Evolutionary conservation across 2,888 invertebrate genomes (phyloP).

Genomic region (Galerucella pusilla): DNA sequence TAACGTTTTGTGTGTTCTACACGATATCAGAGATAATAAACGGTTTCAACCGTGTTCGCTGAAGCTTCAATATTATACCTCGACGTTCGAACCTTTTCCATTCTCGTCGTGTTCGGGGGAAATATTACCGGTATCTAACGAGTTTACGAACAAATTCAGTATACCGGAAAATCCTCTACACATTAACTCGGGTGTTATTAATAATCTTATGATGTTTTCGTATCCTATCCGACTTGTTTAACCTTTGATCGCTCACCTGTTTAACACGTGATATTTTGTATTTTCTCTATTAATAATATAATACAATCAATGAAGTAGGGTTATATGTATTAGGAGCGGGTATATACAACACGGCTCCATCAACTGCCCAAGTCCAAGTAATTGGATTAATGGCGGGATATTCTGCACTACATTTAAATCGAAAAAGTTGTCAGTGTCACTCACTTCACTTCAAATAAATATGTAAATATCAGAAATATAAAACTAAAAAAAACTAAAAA

Average conservation of each 20-base stretch:
- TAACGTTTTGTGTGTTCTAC: neutral
- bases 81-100: slow-evolving; percentile 9
- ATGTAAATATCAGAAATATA: no score
- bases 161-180: slow-evolving; percentile 41
- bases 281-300: slow-evolving; percentile 32
- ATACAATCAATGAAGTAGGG: neutral
- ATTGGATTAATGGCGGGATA: no score
- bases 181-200: slow-evolving; percentile 43
- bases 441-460: no score
- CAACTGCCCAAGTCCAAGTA: no score
- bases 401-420: no score
- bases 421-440: no score
- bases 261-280: slow-evolving; percentile 33
- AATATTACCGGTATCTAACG: slow-evolving; percentile 31
- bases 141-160: slow-evolving; percentile 35
- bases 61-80: slow-evolving; percentile 19
- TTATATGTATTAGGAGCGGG: no score
- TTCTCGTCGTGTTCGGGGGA: slow-evolving; percentile 19
- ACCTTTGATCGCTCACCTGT: slow-evolving; percentile 43
- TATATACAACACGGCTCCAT: no score
- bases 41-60: slow-evolving; percentile 12
- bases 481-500: no score
- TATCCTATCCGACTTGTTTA: slow-evolving; percentile 31
- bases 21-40: neutral
- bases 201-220: slow-evolving; percentile 39